These are phyloP conservation scores for Anastrepha obliqua DNA, from an alignment of 1,140 invertebrate species.

Conservation along the genomic window DNA sequence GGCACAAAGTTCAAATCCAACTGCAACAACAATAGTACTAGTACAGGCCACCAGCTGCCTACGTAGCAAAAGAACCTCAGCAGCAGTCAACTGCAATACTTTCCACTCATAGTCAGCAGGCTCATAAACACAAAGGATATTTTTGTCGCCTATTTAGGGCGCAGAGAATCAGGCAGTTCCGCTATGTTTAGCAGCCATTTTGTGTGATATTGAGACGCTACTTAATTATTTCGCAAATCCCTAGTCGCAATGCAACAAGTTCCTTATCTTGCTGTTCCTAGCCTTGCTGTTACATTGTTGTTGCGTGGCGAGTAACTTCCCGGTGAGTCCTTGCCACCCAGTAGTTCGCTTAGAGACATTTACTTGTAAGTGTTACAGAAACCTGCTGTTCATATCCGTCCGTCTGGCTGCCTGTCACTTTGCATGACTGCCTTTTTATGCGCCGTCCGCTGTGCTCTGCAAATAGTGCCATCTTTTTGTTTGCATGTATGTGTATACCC, in stretches of 20 bases:
- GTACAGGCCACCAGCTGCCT: background rate
- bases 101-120: background rate
- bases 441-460: background rate
- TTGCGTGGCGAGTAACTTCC: background rate
- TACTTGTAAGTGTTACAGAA: background rate
- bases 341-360: background rate
- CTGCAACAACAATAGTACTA: background rate
- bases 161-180: constrained; percentile 25
- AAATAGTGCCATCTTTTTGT: background rate
- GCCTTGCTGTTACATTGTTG: background rate
- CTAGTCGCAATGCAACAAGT: background rate
- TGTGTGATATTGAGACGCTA: background rate
- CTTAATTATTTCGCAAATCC: too few relatives aligned
- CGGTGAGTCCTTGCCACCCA: constrained; percentile 47
- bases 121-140: background rate
- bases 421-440: too few relatives aligned
- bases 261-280: background rate
- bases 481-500: background rate
- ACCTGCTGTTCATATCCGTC: background rate
- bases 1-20: background rate
- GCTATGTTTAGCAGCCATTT: constrained; percentile 16
- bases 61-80: background rate
- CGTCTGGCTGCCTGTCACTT: too few relatives aligned
- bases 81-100: background rate
- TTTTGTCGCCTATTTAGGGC: constrained; percentile 15